Conservation (phyloP, 2,113 vertebrate species). For the Gymnorhina tibicen region DNA sequence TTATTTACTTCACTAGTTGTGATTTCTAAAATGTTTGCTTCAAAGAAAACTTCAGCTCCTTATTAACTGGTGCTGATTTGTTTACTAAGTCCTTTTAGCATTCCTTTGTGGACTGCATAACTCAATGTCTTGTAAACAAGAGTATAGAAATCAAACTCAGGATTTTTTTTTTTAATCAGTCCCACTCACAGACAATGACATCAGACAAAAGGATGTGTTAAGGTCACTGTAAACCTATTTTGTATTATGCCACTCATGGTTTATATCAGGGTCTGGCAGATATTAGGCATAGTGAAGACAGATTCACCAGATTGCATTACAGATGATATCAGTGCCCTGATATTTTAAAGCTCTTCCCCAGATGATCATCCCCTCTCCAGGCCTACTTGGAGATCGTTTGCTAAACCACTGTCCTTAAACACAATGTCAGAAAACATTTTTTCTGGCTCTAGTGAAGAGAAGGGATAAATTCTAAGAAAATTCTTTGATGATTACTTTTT, state of each 20-base stretch:
- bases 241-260: fast-evolving
- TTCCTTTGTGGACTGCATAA: not conserved
- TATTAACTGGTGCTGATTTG: not conserved
- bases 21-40: not conserved
- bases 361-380: not conserved
- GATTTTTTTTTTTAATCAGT: not conserved
- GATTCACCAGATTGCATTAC: not conserved
- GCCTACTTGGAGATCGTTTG: not conserved
- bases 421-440: not conserved
- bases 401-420: not conserved
- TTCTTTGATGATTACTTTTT: not conserved
- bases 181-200: not conserved
- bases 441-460: not conserved
- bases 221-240: not conserved
- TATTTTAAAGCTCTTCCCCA: not conserved
- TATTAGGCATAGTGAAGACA: not conserved
- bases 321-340: not conserved
- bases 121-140: not conserved
- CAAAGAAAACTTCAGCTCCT: not conserved
- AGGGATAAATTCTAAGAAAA: not conserved
- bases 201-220: not conserved
- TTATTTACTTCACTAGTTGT: not conserved
- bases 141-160: not conserved
- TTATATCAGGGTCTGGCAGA: not conserved
- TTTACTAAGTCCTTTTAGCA: not conserved